Percentiles rank a stretch among this genome's conserved stretches.
These are phyloP conservation scores for Schizotus pectinicornis DNA, from an alignment of 2,888 invertebrate species.

Conservation along the genomic window DNA sequence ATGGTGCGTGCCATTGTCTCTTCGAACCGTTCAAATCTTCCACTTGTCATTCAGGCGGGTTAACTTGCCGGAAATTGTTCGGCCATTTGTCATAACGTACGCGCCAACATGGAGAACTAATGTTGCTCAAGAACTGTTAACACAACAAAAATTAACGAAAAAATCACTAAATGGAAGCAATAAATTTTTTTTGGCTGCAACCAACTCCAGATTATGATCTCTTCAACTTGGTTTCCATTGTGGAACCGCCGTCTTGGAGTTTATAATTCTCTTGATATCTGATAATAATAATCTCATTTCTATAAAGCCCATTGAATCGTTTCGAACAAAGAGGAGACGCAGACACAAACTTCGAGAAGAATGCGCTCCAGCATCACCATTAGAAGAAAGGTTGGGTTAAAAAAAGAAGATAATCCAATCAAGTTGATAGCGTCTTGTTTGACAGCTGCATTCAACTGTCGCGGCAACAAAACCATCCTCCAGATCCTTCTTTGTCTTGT, in stretches of 20 bases:
- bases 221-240: slow-evolving; percentile 6
- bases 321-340: slow-evolving; percentile 11
- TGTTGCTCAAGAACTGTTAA: not conserved
- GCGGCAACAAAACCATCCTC: not conserved
- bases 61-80: slow-evolving; percentile 30
- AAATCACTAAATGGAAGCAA: no score
- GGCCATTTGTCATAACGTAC: slow-evolving; percentile 26
- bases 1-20: slow-evolving; percentile 30
- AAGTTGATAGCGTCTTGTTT: slow-evolving; percentile 12
- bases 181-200: not conserved
- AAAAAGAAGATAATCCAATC: slow-evolving; percentile 23
- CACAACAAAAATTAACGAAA: not conserved
- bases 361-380: not conserved
- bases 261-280: slow-evolving; percentile 10
- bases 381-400: slow-evolving; percentile 6
- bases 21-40: slow-evolving; percentile 13
- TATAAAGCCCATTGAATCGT: not conserved
- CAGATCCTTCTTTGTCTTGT: slow-evolving; percentile 3
- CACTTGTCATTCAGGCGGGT: slow-evolving; percentile 25
- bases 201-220: slow-evolving; percentile 5
- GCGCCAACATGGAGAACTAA: slow-evolving; percentile 14
- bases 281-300: slow-evolving; percentile 4
- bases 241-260: not conserved
- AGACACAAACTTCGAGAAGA: not conserved
- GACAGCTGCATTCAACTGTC: slow-evolving; percentile 27